Evolutionary conservation across 2,888 invertebrate species (phyloP).

Genomic region (Crepidodera aurea): DNA sequence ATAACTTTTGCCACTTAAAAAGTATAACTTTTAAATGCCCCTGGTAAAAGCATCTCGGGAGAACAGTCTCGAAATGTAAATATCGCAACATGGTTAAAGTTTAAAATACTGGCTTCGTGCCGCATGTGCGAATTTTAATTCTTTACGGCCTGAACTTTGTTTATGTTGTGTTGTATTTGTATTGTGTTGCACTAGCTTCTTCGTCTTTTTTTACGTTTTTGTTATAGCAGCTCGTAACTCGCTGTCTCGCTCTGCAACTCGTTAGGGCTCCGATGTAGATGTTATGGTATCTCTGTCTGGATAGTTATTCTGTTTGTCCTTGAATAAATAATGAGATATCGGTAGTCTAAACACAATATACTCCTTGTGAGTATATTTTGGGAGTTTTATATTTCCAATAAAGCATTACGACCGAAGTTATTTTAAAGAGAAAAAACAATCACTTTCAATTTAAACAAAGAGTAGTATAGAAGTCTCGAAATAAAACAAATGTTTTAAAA

Average conservation of each 20-base stretch:
- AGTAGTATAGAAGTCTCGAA: no score
- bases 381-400: background rate
- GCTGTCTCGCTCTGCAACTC: constrained; percentile 37
- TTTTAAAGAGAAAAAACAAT: no score
- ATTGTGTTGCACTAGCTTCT: constrained; percentile 52
- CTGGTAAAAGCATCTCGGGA: constrained; percentile 18
- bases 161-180: constrained; percentile 59
- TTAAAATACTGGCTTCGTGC: constrained; percentile 58
- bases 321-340: constrained; percentile 18
- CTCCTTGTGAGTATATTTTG: background rate
- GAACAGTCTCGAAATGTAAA: constrained; percentile 48
- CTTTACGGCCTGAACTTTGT: constrained; percentile 55
- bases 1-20: no score
- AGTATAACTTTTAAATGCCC: background rate
- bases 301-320: constrained; percentile 14
- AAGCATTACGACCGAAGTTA: no score
- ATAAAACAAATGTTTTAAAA: no score
- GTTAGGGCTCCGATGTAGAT: constrained; percentile 17
- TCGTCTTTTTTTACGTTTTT: constrained; percentile 33
- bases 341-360: constrained; percentile 27
- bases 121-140: constrained; percentile 61
- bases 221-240: constrained; percentile 28
- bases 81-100: constrained; percentile 49
- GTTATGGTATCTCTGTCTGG: constrained; percentile 10
- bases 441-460: no score